Evolutionary conservation across 2,888 invertebrate species (phyloP), one percentile per base, ranked within the genome.

Genomic region (Aplocera efformata): DNA sequence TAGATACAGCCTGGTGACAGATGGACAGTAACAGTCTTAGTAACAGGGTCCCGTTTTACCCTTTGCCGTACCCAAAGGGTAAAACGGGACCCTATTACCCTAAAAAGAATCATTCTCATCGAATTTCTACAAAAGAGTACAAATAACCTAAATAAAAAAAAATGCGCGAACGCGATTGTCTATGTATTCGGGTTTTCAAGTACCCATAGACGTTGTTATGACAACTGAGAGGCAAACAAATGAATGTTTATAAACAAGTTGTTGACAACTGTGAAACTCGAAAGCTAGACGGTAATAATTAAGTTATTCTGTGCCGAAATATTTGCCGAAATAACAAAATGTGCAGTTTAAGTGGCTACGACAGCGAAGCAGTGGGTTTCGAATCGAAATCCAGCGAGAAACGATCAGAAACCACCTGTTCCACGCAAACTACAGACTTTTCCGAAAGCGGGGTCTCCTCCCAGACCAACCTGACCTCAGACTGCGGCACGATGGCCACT

Each of bases 341-440:
- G 84, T 77, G 80, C 1, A 56, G 59, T 9, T 45, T 88, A 17
- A 83, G 82, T 36, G 84, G 84, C 0, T 88, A 67, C 28, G 86
- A 86, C 28, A 75, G 81, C 31, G 86, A 85, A 45, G 76, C 62
- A 0, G 54, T 79, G 0, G 86, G 86, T 0, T 88, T 84, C 21
- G 77, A 82, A 1, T 78, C 83, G 0, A 48, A 81, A 0, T 53
- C 57, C 1, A 42, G 63, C 0, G 64, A 61, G 1, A 66, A 60
- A 17, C 47, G 65, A 0, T 23, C 63, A 0, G 78, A 64, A 29
- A 59, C 57, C 0, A 57, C 58, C 1, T 64, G 59, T 1, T 63
- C 74, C 0, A 75, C 81, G 0, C 86, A 88, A 38, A 88, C 86
- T 0, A 63, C 59, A 0, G 79, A 79, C 5, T 82, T 67, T 11